These are phyloP conservation scores for Sipunculus nudus DNA, from an alignment of 2,888 invertebrate species.

Conservation along the genomic window DNA sequence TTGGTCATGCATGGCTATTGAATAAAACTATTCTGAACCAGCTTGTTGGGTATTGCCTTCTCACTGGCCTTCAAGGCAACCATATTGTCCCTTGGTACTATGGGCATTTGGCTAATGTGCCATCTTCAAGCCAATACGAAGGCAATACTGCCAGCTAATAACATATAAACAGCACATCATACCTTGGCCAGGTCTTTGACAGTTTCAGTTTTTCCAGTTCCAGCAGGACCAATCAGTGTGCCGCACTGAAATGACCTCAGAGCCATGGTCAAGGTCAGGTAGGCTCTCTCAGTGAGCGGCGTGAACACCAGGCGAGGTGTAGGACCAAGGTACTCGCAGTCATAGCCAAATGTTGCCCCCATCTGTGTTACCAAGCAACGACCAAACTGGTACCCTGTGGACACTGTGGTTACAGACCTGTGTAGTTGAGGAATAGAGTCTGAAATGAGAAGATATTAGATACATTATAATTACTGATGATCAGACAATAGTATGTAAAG, in stretches of 20 bases:
- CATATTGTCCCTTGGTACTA: no score
- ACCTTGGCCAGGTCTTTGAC: conserved; percentile 59
- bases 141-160: no score
- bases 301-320: conserved; percentile 52
- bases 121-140: no score
- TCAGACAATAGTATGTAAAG: not conserved
- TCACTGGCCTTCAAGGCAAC: no score
- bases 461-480: not conserved
- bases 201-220: conserved; percentile 62
- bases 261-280: conserved; percentile 57
- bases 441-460: not conserved
- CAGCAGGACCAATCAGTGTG: conserved; percentile 57
- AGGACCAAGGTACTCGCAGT: conserved; percentile 62
- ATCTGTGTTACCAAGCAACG: conserved; percentile 58
- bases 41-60: no score
- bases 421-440: conserved; percentile 14
- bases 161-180: no score
- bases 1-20: no score
- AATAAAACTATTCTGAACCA: no score
- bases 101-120: no score
- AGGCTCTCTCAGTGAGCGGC: conserved; percentile 61
- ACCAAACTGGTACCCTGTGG: conserved; percentile 60
- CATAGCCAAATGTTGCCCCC: conserved; percentile 54
- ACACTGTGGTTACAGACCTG: conserved; percentile 56
- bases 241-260: conserved; percentile 60